Base-by-base conservation (phyloP, 92 coral and sea anemone genomes). In the Phenganax stokvisi region DNA sequence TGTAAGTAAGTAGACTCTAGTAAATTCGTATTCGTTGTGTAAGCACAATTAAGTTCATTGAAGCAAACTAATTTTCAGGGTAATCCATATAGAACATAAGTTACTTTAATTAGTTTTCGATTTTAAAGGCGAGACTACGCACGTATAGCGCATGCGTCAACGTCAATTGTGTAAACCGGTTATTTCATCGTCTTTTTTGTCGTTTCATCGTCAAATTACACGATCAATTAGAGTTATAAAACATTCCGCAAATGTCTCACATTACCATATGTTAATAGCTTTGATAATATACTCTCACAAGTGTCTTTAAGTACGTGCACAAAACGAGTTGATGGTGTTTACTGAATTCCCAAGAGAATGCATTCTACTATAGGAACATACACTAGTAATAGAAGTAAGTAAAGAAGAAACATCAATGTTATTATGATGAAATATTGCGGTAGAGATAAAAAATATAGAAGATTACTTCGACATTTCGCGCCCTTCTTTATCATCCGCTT, bases 371-470 rank as follows among this genome's bases (percentile, higher is more conserved):
- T 76, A 1, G 81, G 81, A n/a, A 76, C 69, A n/a, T 76, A 57
- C 51, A 57, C 81, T 4, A 76, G 70, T 27, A 76, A 59, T 15
- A 76, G 81, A 76, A 76, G 81, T 76, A 76, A 76, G 81, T 54
- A 58, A 16, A 54, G 56, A 75, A 16, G 29, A 30, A 25, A 56
- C 57, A 7, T 56, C 2, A 57, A 20, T 54, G 30, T 53, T 61
- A 73, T 53, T 73, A 51, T 53, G 54, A 51, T 53, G 77, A 73
- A 53, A n/a, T 52, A 73, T 73, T 53, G 8, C 30, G 16, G 12
- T 56, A 8, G 59, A n/a, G 10, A 57, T 76, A 57, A 3, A 64
- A 56, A 6, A 30, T 57, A 54, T 68, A 16, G 0, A 15, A 30
- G 31, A 9, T 30, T 30, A 17, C n/a, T 16, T 3, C 47, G 70